Evolutionary conservation across 2,888 invertebrate species (phyloP), one percentile per base, ranked within the genome.

Genomic region (Andrena bucephala): DNA sequence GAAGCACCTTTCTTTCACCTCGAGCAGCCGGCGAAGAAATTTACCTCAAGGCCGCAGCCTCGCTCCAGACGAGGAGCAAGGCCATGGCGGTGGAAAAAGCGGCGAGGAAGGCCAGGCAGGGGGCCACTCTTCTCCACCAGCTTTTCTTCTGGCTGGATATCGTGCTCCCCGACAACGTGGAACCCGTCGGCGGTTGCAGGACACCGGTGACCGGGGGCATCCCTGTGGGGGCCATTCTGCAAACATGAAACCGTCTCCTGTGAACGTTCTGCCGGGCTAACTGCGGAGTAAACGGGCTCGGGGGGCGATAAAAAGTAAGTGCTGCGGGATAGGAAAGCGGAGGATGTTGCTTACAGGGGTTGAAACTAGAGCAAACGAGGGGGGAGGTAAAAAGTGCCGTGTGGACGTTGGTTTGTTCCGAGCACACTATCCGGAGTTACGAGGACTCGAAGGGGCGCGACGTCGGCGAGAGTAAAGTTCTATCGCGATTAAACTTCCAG

Each of bases 11-110:
- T 36, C 20, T n/a, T 60, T 7, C 7, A 7, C 57, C 57, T 57
- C 57, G 57, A 57, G 42, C 13, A 16, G 5, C 1, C 24, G 24
- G 13, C 2, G n/a, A 33, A 42, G 50, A 36, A 62, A 82, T 84
- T 95, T 94, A 97, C 97, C 97, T 94, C 96, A 92, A 84, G n/a
- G 91, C 91, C 54, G 91, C 96, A 89, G 96, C 97, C 93, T 97
- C 97, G 96, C 97, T 97, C 94, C 97, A 97, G 87, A 97, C 95
- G 62, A 97, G 95, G 86, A 97, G 95, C 91, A 97, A 95, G 13
- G 97, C 96, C 96, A 97, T 97, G 42, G 97, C 97, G 42, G 97
- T 96, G 78, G 97, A 97, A 94, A 97, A 97, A 10, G 97, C 97
- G 83, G 97, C 94, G 85, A 97, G 95, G 94, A 97, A 97, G 85